Base-by-base conservation (phyloP, 2,888 invertebrate genomes). In the Nomada fabriciana region DNA sequence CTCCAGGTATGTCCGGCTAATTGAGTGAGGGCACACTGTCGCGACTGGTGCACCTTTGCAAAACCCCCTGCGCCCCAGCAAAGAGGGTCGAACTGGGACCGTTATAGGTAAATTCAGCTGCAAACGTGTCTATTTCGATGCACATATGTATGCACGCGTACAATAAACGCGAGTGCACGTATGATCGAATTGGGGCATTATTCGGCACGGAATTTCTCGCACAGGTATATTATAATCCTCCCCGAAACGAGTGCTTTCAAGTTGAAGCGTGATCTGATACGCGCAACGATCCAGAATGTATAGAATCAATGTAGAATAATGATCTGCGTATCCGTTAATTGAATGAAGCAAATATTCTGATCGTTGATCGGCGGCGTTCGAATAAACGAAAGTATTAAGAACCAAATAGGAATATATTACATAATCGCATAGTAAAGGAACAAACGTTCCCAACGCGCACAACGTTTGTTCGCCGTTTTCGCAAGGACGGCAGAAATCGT, bases 1-100 rank as follows among this genome's bases (percentile, higher is more conserved):
- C 78, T 61, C 69, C 80, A 80, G 81, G 82, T 86, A 83, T 67
- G 77, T 76, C 53, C 69, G 74, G 80, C 80, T 89, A 89, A 90
- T 90, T 88, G 87, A 86, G 85, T 77, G 83, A 72, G 80, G 80
- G 78, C 75, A 80, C 74, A 81, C 88, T 86, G 82, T 85, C 85
- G 81, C 74, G 70, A 70, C 70, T 78, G 73, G 79, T 71, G 83
- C 77, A 78, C 63, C 76, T 29, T 72, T 55, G 69, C 85, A 87
- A 87, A 89, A 85, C 80, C 50, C 5, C 23, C 64, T 36, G 1
- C 73, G 10, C 20, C 13, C 2, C 29, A 2, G 29, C 7, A 5
- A 29, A 9, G 13, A n/a, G 29, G 23, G 47, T 20, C 20, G 64
- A 20, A 43, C 47, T 43, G 20, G 75, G 36, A 67, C 68, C 64